These are phyloP conservation scores for Dipodomys merriami DNA, from an alignment of 2,113 vertebrate species.

Conservation along the genomic window DNA sequence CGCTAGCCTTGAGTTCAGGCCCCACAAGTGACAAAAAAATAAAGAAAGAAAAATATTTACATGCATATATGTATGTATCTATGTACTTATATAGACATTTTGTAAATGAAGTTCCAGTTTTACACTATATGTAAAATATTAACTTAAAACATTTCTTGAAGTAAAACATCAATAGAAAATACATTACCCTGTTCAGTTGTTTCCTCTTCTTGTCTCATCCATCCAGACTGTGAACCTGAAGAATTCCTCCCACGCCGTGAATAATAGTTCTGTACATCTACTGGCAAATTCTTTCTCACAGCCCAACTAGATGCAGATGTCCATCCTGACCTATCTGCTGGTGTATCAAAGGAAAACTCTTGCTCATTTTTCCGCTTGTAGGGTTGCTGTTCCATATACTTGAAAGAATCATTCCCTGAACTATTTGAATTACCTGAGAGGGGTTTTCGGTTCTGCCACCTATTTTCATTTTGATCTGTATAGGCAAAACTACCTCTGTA, in stretches of 20 bases:
- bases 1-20: too few relatives aligned
- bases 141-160: neutral
- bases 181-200: slow-evolving; percentile 87
- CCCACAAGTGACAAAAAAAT: too few relatives aligned
- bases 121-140: neutral
- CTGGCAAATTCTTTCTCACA: slow-evolving; percentile 95
- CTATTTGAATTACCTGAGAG: slow-evolving; percentile 93
- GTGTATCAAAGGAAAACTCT: slow-evolving; percentile 87
- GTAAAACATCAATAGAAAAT: neutral
- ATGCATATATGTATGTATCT: neutral
- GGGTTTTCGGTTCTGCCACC: slow-evolving; percentile 92
- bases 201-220: slow-evolving; percentile 93
- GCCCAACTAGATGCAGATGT: slow-evolving; percentile 98
- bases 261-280: slow-evolving; percentile 98
- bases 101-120: neutral
- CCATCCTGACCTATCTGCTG: slow-evolving; percentile 96
- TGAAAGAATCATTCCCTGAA: slow-evolving; percentile 92
- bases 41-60: neutral
- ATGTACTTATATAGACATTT: neutral
- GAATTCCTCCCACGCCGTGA: slow-evolving; percentile 92
- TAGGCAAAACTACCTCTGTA: slow-evolving; percentile 86
- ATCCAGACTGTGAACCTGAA: slow-evolving; percentile 87
- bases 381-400: slow-evolving; percentile 91
- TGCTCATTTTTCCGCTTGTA: slow-evolving; percentile 90
- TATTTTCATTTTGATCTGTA: slow-evolving; percentile 89